Evolutionary conservation across 2,113 vertebrate genomes (phyloP).

Genomic region (Oryzias curvinotus): DNA sequence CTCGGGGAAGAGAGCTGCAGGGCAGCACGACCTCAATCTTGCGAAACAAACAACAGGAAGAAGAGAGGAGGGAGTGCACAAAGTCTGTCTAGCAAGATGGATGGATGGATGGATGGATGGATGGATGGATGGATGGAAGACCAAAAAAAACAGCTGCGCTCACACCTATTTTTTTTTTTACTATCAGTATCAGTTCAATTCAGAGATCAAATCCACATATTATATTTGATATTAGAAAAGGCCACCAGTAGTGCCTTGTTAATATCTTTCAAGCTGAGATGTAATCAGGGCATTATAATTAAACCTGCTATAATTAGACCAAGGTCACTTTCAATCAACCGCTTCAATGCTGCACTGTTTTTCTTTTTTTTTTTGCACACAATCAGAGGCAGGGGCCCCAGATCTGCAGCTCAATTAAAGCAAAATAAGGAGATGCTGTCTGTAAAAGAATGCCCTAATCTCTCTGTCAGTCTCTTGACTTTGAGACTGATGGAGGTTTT

Average conservation of each 20-base stretch:
- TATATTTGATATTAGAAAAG: slow-evolving; percentile 31
- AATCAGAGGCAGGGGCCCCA: slow-evolving; percentile 49
- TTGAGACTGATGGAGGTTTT: slow-evolving; percentile 54
- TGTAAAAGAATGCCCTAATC: slow-evolving; percentile 32
- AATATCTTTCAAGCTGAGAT: slow-evolving; percentile 53
- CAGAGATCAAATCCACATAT: slow-evolving; percentile 22
- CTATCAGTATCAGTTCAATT: slow-evolving; percentile 41
- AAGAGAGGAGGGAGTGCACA: slow-evolving; percentile 12
- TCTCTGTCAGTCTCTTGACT: slow-evolving; percentile 50
- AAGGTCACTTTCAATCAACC: slow-evolving; percentile 72
- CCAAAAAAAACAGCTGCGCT: background rate
- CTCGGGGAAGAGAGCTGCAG: slow-evolving; percentile 56
- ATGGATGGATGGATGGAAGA: background rate
- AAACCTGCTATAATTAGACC: slow-evolving; percentile 67
- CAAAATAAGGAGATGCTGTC: slow-evolving; percentile 27
- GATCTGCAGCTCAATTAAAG: slow-evolving; percentile 59
- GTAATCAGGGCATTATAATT: slow-evolving; percentile 67
- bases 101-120: background rate
- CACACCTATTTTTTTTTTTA: slow-evolving; percentile 2
- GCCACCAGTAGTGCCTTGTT: slow-evolving; percentile 39
- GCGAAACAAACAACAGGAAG: slow-evolving; percentile 29
- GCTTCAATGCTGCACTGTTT: slow-evolving; percentile 16
- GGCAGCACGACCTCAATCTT: slow-evolving; percentile 63
- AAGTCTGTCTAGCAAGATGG: background rate
- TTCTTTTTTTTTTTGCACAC: slow-evolving; percentile 42